These are phyloP conservation scores for Machimus atricapillus DNA, from an alignment of 2,888 invertebrate species.

Conservation along the genomic window DNA sequence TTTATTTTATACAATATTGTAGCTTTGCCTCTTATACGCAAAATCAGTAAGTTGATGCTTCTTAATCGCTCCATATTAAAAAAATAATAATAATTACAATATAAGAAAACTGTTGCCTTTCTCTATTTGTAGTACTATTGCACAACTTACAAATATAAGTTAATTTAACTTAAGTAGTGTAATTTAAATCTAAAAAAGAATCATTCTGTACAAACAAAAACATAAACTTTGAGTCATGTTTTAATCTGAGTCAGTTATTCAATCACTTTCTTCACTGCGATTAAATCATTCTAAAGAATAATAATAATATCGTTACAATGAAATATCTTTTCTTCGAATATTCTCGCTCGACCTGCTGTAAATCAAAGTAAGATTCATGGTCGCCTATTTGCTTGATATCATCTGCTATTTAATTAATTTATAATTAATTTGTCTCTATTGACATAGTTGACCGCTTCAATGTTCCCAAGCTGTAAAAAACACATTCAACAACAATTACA, in stretches of 20 bases:
- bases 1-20: no score
- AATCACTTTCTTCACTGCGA: background rate
- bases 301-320: background rate
- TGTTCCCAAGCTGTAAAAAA: background rate
- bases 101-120: background rate
- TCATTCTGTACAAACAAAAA: background rate
- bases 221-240: background rate
- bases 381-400: background rate
- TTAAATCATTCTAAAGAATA: background rate
- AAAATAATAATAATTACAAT: background rate
- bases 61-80: background rate
- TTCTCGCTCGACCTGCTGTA: background rate
- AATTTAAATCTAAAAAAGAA: background rate
- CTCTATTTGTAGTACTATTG: background rate
- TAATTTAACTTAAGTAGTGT: background rate
- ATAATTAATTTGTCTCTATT: background rate
- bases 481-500: background rate
- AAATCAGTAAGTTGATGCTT: background rate
- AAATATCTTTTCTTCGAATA: background rate
- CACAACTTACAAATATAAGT: background rate
- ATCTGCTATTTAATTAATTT: background rate
- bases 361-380: background rate
- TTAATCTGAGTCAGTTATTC: background rate
- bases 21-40: no score
- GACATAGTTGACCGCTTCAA: background rate